Conservation (phyloP, 2,888 invertebrate species). For the Drosophila acutilabella region DNA sequence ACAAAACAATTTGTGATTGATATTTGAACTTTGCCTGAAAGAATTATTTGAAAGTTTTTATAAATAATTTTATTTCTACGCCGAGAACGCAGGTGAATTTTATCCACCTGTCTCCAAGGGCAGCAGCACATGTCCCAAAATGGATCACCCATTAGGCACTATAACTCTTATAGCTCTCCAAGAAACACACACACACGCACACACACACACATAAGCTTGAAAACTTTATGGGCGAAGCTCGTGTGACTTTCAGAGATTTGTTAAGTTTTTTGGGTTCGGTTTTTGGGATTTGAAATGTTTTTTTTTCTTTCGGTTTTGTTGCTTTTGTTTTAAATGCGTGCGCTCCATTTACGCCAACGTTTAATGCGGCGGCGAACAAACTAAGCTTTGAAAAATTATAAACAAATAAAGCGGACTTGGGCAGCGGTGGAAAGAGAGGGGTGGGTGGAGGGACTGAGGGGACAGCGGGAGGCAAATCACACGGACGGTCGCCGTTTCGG, state of each 20-base stretch:
- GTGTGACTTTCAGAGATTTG: conserved; percentile 32
- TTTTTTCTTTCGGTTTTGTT: neutral
- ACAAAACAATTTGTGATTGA: no score
- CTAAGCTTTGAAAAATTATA: conserved; percentile 79
- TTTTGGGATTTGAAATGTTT: conserved; percentile 24
- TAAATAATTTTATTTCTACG: neutral
- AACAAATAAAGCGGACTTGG: conserved; percentile 62
- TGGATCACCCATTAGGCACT: conserved; percentile 49
- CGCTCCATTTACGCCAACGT: conserved; percentile 73
- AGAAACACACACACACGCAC: conserved; percentile 5
- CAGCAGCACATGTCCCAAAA: conserved; percentile 12
- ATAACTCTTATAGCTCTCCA: conserved; percentile 2
- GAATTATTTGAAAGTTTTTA: no score
- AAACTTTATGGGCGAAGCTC: conserved; percentile 46
- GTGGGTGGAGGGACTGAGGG: neutral
- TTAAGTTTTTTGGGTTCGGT: conserved; percentile 8
- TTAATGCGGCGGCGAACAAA: conserved; percentile 40
- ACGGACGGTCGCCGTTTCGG: conserved; percentile 53
- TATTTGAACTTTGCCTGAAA: no score
- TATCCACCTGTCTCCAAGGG: conserved; percentile 16
- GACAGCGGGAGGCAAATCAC: conserved; percentile 56
- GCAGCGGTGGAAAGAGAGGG: neutral
- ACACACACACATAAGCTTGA: neutral
- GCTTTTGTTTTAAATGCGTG: conserved; percentile 60
- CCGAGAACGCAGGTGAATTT: neutral